Conservation (phyloP, 2,888 invertebrate genomes). For the Anthophora plumipes region DNA sequence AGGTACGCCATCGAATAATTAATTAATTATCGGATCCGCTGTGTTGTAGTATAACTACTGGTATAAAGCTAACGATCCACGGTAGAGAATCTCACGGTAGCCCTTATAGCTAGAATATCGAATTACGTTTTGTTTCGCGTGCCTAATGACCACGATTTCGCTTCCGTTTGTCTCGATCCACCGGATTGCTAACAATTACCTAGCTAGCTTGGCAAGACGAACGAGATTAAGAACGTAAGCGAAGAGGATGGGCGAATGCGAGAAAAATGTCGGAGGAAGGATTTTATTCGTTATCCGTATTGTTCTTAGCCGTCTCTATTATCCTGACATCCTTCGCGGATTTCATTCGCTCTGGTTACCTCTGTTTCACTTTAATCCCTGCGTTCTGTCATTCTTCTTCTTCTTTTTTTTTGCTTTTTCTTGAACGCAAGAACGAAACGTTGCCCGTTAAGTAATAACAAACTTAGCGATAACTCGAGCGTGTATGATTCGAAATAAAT, state of each 20-base stretch:
- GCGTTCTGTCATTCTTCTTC: not conserved
- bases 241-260: too few species aligned
- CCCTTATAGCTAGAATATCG: constrained; percentile 29
- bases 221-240: not conserved
- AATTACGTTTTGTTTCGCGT: constrained; percentile 35
- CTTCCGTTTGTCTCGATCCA: constrained; percentile 3
- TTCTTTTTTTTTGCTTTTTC: too few species aligned
- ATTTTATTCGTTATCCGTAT: not conserved
- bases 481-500: not conserved
- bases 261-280: not conserved
- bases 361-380: not conserved
- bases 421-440: not conserved
- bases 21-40: constrained; percentile 74
- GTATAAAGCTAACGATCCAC: constrained; percentile 55
- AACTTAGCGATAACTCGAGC: not conserved
- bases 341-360: not conserved
- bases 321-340: not conserved
- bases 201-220: not conserved
- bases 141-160: not conserved
- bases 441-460: not conserved
- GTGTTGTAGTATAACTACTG: constrained; percentile 39
- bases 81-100: constrained; percentile 15
- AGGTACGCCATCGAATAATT: constrained; percentile 73
- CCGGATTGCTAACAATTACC: constrained; percentile 21
- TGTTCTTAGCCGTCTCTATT: not conserved